Base-by-base conservation (phyloP, 2,888 invertebrate species). In the Acleris cristana region DNA sequence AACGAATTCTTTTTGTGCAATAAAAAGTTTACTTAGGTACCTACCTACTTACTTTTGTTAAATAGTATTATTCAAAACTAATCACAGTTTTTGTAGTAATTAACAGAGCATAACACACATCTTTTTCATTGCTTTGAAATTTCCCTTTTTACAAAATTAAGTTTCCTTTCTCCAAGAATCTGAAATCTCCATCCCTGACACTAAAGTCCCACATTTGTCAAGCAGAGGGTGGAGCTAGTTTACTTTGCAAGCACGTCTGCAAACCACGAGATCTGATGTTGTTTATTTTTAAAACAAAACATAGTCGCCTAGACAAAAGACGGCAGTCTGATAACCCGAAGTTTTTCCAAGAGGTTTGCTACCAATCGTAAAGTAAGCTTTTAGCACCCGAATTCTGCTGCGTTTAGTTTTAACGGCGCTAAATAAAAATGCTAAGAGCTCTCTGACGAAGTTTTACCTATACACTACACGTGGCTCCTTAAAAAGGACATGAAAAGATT, bases 251-350 rank as follows among this genome's bases (percentile, higher is more conserved):
- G 65, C 65, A 65, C 65, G 65, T 61, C 61, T 56, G 44, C 51
- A 53, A 40, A 56, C 55, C 56, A 44, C 30, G 55, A 65, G 49
- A 65, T 56, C 51, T 55, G 51, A 65, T 61, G 65, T 65, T 65
- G 49, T 65, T 65, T 65, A 65, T 65, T 61, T 58, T 61, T 65
- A 48, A 65, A 52, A 65, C 65, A 65, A 65, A 65, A 60, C 65
- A 61, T 44, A 44, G 54, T 61, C 65, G 60, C 65, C 44, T 60
- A 65, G 60, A 65, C 55, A 60, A 55, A 44, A 65, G 34, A 49
- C 5, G 34, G 58, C 23, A n/a, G 5, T 19, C 55, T 65, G 60
- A 55, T 61, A 61, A 56, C 55, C 44, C 30, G 12, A 56, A 30
- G 48, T 61, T 55, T 21, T 51, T 26, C 21, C 19, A 21, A 51